Conservation (phyloP, 2,113 vertebrate genomes). For the Australoheros scitulus region DNA sequence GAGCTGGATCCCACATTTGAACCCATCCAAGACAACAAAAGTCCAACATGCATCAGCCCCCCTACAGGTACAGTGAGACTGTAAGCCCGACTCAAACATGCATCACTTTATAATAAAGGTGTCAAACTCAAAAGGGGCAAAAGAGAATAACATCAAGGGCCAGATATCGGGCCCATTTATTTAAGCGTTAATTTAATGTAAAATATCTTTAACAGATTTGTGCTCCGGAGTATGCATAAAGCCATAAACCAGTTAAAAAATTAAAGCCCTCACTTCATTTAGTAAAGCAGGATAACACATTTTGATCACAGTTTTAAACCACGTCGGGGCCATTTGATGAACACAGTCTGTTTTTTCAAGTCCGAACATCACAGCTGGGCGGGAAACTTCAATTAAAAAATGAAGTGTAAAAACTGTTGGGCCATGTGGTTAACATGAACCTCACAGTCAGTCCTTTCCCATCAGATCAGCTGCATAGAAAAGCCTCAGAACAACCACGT, state of each 20-base stretch:
- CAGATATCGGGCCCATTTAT: too few species aligned
- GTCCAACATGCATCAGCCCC: slow-evolving; percentile 19
- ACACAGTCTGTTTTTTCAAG: too few species aligned
- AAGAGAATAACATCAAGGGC: too few species aligned
- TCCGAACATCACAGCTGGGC: neutral
- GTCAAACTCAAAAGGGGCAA: too few species aligned
- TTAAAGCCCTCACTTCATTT: too few species aligned
- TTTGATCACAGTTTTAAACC: too few species aligned
- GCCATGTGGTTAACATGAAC: neutral
- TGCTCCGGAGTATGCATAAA: too few species aligned
- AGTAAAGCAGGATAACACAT: too few species aligned
- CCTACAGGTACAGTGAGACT: slow-evolving; percentile 48
- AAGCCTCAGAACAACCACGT: neutral
- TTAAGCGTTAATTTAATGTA: too few species aligned
- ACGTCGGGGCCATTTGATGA: too few species aligned
- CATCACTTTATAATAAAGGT: neutral
- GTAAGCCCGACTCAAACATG: neutral
- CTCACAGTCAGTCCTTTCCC: neutral
- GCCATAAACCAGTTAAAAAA: too few species aligned
- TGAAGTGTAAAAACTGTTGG: neutral
- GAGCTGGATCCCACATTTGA: slow-evolving; percentile 87
- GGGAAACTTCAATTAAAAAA: neutral
- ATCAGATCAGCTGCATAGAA: fast-evolving
- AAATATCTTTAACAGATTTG: too few species aligned
- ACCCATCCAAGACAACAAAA: slow-evolving; percentile 47